Conservation (phyloP, 2,888 invertebrate genomes). For the Tridacna gigas region DNA sequence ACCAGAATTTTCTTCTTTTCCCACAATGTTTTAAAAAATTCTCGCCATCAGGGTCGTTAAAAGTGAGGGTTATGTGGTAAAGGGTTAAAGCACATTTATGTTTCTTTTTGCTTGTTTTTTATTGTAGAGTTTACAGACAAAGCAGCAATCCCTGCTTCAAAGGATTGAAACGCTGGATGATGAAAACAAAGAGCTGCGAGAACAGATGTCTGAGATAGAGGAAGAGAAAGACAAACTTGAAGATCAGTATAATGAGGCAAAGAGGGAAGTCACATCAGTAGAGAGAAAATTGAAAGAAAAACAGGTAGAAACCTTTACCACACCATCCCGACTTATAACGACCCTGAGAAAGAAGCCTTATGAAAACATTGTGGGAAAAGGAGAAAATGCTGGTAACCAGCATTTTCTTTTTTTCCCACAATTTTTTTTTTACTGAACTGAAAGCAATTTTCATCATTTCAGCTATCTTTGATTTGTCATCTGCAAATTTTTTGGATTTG, state of each 20-base stretch:
- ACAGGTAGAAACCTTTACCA: slow-evolving; percentile 65
- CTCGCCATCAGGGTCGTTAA: too few species aligned
- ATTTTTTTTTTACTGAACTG: not conserved
- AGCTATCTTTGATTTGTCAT: not conserved
- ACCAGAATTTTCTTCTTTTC: too few species aligned
- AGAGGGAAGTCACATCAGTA: slow-evolving; percentile 65
- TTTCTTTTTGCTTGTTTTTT: not conserved
- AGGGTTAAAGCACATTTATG: not conserved
- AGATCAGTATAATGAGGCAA: slow-evolving; percentile 65
- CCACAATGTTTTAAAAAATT: too few species aligned
- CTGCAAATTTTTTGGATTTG: not conserved
- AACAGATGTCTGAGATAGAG: slow-evolving; percentile 78
- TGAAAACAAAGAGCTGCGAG: slow-evolving; percentile 79
- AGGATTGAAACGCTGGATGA: slow-evolving; percentile 77
- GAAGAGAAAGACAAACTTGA: slow-evolving; percentile 77
- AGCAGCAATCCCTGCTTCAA: slow-evolving; percentile 78
- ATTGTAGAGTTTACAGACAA: slow-evolving; percentile 80
- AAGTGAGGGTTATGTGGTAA: too few species aligned
- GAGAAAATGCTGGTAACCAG: not conserved
- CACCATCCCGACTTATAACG: not conserved
- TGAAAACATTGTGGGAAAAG: not conserved
- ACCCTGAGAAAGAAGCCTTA: not conserved
- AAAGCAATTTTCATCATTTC: not conserved
- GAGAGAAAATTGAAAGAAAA: slow-evolving; percentile 71
- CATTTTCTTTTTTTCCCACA: not conserved